Evolutionary conservation across 23 tunicate genomes (phyloP).

Genomic region (Aplidium turbinatum): DNA sequence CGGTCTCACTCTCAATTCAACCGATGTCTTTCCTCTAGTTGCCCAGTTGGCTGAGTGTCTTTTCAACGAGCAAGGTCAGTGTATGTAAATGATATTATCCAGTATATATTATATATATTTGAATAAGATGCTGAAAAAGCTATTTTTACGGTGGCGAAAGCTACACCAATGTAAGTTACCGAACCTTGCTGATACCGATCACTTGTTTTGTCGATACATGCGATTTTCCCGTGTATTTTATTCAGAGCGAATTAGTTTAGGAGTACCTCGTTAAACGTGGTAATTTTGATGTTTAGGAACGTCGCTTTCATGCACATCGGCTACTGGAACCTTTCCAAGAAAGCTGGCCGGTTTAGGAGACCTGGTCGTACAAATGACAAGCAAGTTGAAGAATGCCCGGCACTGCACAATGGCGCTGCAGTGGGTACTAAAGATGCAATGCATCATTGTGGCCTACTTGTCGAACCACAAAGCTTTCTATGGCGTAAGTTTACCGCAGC

Average conservation of each 20-base stretch:
- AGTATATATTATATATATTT: too few species aligned
- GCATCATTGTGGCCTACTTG: constrained; percentile 1
- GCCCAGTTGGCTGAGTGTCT: neutral
- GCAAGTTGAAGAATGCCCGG: neutral
- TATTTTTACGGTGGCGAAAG: too few species aligned
- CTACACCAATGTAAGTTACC: too few species aligned
- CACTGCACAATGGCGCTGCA: constrained; percentile 7
- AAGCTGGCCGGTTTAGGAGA: neutral
- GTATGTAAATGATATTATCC: too few species aligned
- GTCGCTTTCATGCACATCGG: neutral
- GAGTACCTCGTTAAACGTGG: too few species aligned
- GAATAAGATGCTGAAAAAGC: too few species aligned
- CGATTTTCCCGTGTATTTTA: neutral
- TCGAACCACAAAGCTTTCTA: constrained; percentile 26
- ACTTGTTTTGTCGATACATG: too few species aligned
- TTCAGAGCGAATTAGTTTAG: neutral
- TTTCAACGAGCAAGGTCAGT: constrained; percentile 21
- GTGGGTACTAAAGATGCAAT: neutral
- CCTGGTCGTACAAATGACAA: constrained; percentile 4
- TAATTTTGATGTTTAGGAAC: neutral
- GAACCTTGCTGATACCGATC: too few species aligned
- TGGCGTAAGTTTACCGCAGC: neutral
- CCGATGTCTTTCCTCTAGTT: constrained; percentile 25
- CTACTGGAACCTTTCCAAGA: neutral
- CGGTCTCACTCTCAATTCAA: constrained; percentile 27